Conservation (phyloP, 2,113 vertebrate genomes). For the Cebidichthys violaceus region DNA sequence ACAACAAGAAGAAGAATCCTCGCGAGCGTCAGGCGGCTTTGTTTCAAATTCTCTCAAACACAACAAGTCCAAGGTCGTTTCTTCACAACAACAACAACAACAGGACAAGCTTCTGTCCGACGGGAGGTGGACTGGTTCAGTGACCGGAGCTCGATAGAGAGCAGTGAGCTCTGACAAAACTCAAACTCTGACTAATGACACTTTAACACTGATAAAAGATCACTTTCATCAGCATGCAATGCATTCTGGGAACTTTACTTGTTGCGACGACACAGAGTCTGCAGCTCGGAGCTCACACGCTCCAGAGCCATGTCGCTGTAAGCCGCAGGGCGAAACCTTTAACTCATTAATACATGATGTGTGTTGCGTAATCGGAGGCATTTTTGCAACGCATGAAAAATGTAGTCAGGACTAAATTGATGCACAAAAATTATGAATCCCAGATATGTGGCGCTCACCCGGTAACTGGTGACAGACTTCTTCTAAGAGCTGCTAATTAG, state of each 20-base stretch:
- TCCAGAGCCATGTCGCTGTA: constrained; percentile 42
- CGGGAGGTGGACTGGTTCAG: constrained; percentile 18
- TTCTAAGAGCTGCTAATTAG: not conserved
- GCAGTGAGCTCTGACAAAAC: not conserved
- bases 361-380: not conserved
- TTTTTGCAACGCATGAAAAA: not conserved
- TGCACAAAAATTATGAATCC: not conserved
- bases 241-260: constrained; percentile 15
- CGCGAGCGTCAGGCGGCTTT: not conserved
- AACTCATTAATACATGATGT: constrained; percentile 7
- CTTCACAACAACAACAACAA: constrained; percentile 32
- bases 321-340: constrained; percentile 20
- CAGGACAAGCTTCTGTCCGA: constrained; percentile 35
- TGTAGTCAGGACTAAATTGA: not conserved
- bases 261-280: constrained; percentile 31
- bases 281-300: no score
- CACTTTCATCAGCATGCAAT: constrained; percentile 22
- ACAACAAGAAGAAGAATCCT: constrained; percentile 10
- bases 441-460: not conserved
- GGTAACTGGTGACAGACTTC: not conserved
- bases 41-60: constrained; percentile 24
- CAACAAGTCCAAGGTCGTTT: constrained; percentile 56
- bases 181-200: not conserved
- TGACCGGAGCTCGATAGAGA: no score
- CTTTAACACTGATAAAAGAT: not conserved